Conservation (phyloP, 2,888 invertebrate species). For the Drosophila leonis region DNA sequence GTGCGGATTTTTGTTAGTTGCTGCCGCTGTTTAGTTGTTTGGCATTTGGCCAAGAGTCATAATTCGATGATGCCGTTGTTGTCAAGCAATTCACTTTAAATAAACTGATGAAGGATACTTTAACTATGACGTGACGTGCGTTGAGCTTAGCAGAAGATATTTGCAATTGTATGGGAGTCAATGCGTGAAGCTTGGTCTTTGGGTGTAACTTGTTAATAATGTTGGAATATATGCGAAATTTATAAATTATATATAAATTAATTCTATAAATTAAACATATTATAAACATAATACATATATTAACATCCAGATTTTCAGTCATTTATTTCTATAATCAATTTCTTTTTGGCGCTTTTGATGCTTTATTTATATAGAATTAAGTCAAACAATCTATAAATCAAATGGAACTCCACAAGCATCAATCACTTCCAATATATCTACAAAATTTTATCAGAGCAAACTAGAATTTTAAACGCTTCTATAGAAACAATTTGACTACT, state of each 20-base stretch:
- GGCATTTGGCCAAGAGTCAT: slow-evolving; percentile 66
- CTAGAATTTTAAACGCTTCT: neutral
- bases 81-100: slow-evolving; percentile 41
- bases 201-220: too few species aligned
- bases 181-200: too few species aligned
- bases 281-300: too few species aligned
- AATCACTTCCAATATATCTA: neutral
- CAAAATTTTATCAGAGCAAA: neutral
- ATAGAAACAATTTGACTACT: neutral
- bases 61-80: slow-evolving; percentile 66
- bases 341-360: too few species aligned
- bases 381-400: too few species aligned
- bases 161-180: neutral
- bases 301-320: too few species aligned
- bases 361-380: too few species aligned
- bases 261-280: too few species aligned
- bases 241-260: too few species aligned
- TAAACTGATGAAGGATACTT: neutral
- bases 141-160: neutral
- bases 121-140: neutral
- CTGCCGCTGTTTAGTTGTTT: slow-evolving; percentile 50
- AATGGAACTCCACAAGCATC: neutral
- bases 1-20: slow-evolving; percentile 35
- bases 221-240: too few species aligned
- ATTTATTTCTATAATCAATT: too few species aligned